Base-by-base conservation (phyloP, 1,140 invertebrate species). In the Drosophila orena region DNA sequence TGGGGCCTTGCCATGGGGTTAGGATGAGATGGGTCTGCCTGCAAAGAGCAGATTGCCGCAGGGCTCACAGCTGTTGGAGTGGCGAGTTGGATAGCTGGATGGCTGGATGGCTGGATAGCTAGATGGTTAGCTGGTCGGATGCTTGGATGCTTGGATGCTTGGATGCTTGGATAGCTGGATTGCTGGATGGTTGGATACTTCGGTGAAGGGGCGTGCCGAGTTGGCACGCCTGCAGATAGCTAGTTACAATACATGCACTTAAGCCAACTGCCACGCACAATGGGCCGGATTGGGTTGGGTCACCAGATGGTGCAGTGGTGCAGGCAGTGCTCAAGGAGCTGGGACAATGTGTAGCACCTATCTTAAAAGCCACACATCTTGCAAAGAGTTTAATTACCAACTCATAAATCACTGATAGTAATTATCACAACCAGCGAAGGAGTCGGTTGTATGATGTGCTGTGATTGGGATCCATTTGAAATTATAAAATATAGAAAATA, bases 181-280 rank as follows among this genome's bases (percentile, higher is more conserved):
- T 8, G 46, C 40, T 20, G 47, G 70, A 55, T 74, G 54, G 71
- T 30, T 5, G 69, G 61, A 49, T 70, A 30, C 64, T 66, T 27
- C 44, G 46, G 24, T 54, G 4, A 56, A 69, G 62, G 74, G 74
- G 72, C 62, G 74, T 76, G 61, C 55, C 72, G 17, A 56, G 20
- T 53, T 77, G 74, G 74, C 78, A 77, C 79, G 71, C 79, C 58
- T 81, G 62, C 83, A 78, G 79, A 83, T 74, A 83, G 79, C 79
- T 81, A 81, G 79, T 81, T 81, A 73, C 79, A 77, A 81, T 81
- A 74, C 61, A 69, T 69, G 79, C 79, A 69, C 79, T 81, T 74
- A 64, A 77, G 60, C 71, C 46, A 56, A 46, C 59, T 57, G 44
- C 57, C 47, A 58, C 42, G 77, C 70, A 79, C 70, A 62, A 68